phyloP scores from a whole-genome alignment of 2,113 vertebrate species.

The Guaruba guarouba region DNA sequence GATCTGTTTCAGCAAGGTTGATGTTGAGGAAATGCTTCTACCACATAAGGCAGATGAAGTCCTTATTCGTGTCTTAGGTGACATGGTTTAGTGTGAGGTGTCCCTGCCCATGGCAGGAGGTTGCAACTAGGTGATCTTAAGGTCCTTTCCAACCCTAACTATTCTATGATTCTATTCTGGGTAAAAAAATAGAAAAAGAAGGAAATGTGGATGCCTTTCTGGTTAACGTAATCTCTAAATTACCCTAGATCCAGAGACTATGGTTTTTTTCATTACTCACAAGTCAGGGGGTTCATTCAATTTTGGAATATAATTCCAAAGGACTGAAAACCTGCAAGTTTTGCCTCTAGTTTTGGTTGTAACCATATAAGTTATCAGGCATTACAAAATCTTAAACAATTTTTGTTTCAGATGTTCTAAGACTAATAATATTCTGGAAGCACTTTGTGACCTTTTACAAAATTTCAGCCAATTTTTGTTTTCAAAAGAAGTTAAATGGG shows the following conservation, averaged over 20 bases:
- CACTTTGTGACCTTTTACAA: not conserved
- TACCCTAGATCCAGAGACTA: not conserved
- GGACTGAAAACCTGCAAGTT: not conserved
- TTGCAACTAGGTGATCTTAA: no score
- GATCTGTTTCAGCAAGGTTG: not conserved
- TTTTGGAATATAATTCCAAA: not conserved
- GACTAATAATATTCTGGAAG: not conserved
- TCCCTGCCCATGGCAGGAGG: no score
- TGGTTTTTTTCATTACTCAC: not conserved
- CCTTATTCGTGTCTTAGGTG: not conserved
- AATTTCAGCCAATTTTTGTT: not conserved
- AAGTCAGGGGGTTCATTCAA: not conserved
- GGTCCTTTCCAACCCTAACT: no score
- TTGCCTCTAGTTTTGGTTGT: not conserved
- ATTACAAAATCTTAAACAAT: not conserved
- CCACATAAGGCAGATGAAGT: not conserved
- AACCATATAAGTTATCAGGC: not conserved
- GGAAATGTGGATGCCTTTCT: not conserved
- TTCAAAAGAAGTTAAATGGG: not conserved
- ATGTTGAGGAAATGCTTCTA: not conserved
- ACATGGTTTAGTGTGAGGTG: no score
- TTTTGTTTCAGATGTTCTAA: not conserved
- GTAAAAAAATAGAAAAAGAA: not conserved
- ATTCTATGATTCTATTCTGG: not conserved
- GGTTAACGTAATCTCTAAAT: not conserved